A percentile compares a stretch with the other conserved stretches of the same genome.
Conservation (phyloP, 2,888 invertebrate genomes). For the Ferrisia virgata region DNA sequence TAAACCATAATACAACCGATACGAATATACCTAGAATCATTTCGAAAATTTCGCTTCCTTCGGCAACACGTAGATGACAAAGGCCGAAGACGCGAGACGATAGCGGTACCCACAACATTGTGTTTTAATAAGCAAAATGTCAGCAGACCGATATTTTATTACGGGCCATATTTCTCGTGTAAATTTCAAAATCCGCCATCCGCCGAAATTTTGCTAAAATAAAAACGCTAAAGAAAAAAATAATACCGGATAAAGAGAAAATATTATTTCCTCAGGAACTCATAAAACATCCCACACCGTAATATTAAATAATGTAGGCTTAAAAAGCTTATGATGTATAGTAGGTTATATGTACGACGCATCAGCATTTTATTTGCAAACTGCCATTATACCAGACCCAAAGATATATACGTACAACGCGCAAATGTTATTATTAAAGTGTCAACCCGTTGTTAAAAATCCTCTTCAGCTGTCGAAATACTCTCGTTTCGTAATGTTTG, state of each 20-base stretch:
- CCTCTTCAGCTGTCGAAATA: slow-evolving; percentile 17
- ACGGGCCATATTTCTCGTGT: neutral
- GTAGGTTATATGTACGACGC: slow-evolving; percentile 5
- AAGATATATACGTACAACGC: neutral
- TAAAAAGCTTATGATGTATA: slow-evolving; percentile 32
- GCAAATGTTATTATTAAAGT: slow-evolving; percentile 30
- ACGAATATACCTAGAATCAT: neutral
- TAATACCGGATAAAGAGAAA: slow-evolving; percentile 27
- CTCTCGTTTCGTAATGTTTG: slow-evolving; percentile 13
- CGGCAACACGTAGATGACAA: neutral
- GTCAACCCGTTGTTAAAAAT: slow-evolving; percentile 21
- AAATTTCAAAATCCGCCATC: neutral
- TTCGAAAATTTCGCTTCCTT: neutral
- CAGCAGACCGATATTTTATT: neutral
- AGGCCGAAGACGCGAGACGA: neutral
- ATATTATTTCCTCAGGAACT: slow-evolving; percentile 27
- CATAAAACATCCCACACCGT: slow-evolving; percentile 15
- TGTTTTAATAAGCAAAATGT: slow-evolving; percentile 7
- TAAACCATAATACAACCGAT: neutral
- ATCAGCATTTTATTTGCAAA: slow-evolving; percentile 21
- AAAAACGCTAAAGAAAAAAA: slow-evolving; percentile 26
- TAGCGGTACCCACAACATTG: neutral
- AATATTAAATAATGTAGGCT: slow-evolving; percentile 28
- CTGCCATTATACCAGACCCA: slow-evolving; percentile 23
- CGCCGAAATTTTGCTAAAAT: slow-evolving; percentile 3